phyloP scores from a whole-genome alignment of 2,888 invertebrate species.

The Lasioglossum calceatum region DNA sequence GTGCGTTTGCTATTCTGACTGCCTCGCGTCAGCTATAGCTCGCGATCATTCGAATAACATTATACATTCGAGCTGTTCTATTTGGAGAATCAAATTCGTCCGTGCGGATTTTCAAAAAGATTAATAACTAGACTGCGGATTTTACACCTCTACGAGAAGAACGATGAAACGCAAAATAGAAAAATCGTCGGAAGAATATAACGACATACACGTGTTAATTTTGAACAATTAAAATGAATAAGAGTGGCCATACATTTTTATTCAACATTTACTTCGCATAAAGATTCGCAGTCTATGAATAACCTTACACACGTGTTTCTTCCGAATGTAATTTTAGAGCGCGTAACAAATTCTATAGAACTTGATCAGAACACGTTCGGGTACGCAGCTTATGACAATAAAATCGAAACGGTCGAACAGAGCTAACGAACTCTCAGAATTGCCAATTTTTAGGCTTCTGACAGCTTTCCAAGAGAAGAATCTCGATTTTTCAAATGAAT shows the following conservation, averaged over 20 bases:
- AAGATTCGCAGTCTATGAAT: not conserved
- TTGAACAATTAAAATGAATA: too few species aligned
- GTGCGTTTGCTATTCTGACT: not conserved
- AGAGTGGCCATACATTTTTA: not conserved
- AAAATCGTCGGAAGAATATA: not conserved
- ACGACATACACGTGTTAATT: not conserved
- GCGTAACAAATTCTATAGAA: not conserved
- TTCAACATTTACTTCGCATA: not conserved
- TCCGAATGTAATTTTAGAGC: not conserved
- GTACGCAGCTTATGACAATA: not conserved
- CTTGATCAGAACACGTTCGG: not conserved
- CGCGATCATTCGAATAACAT: not conserved
- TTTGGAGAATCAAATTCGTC: not conserved
- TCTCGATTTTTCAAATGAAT: not conserved
- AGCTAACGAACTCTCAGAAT: not conserved
- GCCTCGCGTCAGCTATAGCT: not conserved
- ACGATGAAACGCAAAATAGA: too few species aligned
- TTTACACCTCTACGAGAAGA: not conserved
- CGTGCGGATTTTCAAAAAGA: not conserved
- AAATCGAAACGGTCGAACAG: not conserved
- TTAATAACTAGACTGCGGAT: not conserved
- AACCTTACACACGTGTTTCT: not conserved
- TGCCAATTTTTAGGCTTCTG: too few species aligned
- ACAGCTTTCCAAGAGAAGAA: not conserved
- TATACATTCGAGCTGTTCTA: not conserved